These are phyloP conservation scores for Drosophila testacea DNA, from an alignment of 2,888 invertebrate genomes.

Conservation along the genomic window DNA sequence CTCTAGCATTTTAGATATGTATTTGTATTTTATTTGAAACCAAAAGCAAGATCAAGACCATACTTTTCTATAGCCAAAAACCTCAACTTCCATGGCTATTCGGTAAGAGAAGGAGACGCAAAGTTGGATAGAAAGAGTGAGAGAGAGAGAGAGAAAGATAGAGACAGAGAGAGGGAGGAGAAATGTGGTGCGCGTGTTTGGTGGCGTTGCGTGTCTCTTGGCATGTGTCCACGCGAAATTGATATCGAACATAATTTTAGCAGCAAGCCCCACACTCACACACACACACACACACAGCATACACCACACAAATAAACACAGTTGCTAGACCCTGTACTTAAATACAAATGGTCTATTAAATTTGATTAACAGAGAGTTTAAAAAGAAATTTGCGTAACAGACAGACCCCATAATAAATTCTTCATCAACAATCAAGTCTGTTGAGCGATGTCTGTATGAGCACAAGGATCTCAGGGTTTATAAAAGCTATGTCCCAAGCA, in stretches of 20 bases:
- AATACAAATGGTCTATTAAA: no score
- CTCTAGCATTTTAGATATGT: constrained; percentile 4
- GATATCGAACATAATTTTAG: constrained; percentile 80
- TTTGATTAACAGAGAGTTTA: no score
- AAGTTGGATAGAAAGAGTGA: constrained; percentile 6
- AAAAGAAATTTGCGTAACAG: no score
- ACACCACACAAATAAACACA: constrained; percentile 26
- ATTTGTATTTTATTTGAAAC: constrained; percentile 39
- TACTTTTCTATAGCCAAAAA: neutral
- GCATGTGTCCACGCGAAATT: constrained; percentile 81
- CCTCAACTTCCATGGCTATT: neutral
- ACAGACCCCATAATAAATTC: no score
- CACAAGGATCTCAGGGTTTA: no score
- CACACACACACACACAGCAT: constrained; percentile 30
- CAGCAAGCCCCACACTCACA: constrained; percentile 53
- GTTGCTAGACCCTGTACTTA: no score
- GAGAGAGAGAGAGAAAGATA: constrained; percentile 10
- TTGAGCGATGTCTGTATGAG: no score
- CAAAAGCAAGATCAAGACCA: constrained; percentile 3
- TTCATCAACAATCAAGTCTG: no score
- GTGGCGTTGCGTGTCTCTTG: constrained; percentile 80
- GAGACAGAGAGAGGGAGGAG: constrained; percentile 15
- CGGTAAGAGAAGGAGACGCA: neutral
- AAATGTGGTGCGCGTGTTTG: constrained; percentile 78
- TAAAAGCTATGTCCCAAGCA: no score